Conservation (phyloP, 2,888 invertebrate species). For the Subacronicta megacephala region DNA sequence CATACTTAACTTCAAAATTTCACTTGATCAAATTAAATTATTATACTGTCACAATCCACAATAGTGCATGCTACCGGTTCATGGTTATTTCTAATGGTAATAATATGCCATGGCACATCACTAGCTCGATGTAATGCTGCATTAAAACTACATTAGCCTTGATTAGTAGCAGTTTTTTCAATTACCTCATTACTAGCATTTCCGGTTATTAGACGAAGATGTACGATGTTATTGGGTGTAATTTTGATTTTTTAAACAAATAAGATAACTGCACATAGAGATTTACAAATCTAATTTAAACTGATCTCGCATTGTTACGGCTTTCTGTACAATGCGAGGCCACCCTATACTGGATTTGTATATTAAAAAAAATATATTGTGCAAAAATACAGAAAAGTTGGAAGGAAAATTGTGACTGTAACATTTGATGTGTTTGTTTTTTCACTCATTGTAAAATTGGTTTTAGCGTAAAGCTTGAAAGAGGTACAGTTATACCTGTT, state of each 20-base stretch:
- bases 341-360: too few species aligned
- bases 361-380: too few species aligned
- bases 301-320: too few species aligned
- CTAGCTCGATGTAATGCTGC: slow-evolving; percentile 22
- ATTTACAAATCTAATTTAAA: too few species aligned
- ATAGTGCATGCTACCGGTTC: slow-evolving; percentile 7
- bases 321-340: too few species aligned
- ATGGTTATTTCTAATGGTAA: slow-evolving; percentile 23
- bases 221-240: not conserved
- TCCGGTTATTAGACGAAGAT: slow-evolving; percentile 24
- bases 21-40: slow-evolving; percentile 7
- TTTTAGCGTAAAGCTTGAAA: too few species aligned
- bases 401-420: too few species aligned
- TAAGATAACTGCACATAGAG: too few species aligned
- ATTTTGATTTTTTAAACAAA: not conserved
- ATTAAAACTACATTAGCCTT: slow-evolving; percentile 45
- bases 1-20: not conserved
- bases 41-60: slow-evolving; percentile 9
- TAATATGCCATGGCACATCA: slow-evolving; percentile 25
- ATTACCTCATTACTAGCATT: slow-evolving; percentile 18
- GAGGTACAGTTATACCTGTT: too few species aligned
- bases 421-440: too few species aligned
- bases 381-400: too few species aligned
- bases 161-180: slow-evolving; percentile 23
- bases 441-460: too few species aligned